Conservation (phyloP, 2,888 invertebrate genomes). For the Sphinx pinastri region DNA sequence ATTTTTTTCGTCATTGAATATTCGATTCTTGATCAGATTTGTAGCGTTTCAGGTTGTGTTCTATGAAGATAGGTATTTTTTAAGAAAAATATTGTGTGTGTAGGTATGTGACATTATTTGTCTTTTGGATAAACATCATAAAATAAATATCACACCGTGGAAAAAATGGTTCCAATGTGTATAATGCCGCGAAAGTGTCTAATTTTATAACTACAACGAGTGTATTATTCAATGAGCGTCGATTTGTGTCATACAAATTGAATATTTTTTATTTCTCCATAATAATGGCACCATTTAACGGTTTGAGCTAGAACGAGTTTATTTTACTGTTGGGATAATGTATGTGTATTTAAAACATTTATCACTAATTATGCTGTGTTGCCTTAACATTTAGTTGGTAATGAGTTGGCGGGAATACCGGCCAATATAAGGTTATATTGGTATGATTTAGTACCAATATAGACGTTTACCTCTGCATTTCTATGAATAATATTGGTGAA, state of each 20-base stretch:
- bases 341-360: background rate
- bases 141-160: background rate
- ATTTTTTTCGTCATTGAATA: constrained; percentile 73
- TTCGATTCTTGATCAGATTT: constrained; percentile 70
- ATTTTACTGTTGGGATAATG: background rate
- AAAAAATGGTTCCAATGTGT: background rate
- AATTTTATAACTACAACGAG: constrained; percentile 40
- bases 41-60: constrained; percentile 73
- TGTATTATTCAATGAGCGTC: constrained; percentile 49
- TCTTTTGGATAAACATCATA: constrained; percentile 29
- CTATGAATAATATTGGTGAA: background rate
- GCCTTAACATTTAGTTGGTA: constrained; percentile 21
- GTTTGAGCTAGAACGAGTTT: background rate
- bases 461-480: background rate
- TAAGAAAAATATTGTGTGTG: constrained; percentile 67
- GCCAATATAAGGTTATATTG: constrained; percentile 47
- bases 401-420: constrained; percentile 61
- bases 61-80: constrained; percentile 57
- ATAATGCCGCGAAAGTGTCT: constrained; percentile 35
- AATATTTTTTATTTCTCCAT: constrained; percentile 4
- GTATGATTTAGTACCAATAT: background rate
- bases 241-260: constrained; percentile 37
- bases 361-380: background rate
- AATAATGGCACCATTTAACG: background rate
- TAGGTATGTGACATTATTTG: constrained; percentile 70